A percentile compares a stretch with the other conserved stretches of the same genome.
Evolutionary conservation across 2,888 invertebrate genomes (phyloP).

Genomic region (Cryptocephalus primarius): DNA sequence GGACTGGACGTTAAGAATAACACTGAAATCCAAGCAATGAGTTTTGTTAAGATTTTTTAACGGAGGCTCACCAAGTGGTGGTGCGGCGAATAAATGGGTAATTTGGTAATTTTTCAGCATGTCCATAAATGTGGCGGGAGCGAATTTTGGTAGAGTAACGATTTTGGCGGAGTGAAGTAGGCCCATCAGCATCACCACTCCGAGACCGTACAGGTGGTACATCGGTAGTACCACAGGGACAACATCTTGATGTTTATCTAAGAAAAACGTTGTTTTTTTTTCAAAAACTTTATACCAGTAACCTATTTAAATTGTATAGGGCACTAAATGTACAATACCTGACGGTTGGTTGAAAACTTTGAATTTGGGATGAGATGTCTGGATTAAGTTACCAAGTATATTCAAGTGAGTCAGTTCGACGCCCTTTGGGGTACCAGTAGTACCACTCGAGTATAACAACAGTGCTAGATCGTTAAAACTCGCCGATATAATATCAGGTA

Average conservation of each 20-base stretch:
- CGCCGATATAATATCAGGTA: no score
- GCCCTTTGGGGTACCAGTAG: no score
- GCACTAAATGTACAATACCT: constrained; percentile 6
- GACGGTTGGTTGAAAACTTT: constrained; percentile 8
- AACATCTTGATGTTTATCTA: constrained; percentile 36
- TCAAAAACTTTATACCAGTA: no score
- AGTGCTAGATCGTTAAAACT: no score
- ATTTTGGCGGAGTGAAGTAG: constrained; percentile 52
- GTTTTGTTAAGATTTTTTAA: constrained; percentile 5
- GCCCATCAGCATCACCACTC: constrained; percentile 46
- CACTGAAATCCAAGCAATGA: constrained; percentile 7
- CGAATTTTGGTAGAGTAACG: constrained; percentile 63
- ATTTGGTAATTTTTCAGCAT: constrained; percentile 52
- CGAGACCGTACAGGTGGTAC: constrained; percentile 72
- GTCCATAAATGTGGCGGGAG: constrained; percentile 54
- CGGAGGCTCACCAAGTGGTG: constrained; percentile 57
- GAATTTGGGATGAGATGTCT: constrained; percentile 1
- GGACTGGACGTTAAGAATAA: constrained; percentile 39
- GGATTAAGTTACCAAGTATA: no score
- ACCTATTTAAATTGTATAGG: no score
- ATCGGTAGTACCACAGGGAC: constrained; percentile 65
- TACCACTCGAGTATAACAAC: no score
- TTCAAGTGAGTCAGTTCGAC: no score
- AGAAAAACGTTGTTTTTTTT: no score
- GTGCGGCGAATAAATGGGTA: constrained; percentile 60